A percentile compares a stretch with the other conserved stretches of the same genome.
These are phyloP conservation scores for Lepidothrix coronata DNA, from an alignment of 2,113 vertebrate genomes.

Conservation along the genomic window DNA sequence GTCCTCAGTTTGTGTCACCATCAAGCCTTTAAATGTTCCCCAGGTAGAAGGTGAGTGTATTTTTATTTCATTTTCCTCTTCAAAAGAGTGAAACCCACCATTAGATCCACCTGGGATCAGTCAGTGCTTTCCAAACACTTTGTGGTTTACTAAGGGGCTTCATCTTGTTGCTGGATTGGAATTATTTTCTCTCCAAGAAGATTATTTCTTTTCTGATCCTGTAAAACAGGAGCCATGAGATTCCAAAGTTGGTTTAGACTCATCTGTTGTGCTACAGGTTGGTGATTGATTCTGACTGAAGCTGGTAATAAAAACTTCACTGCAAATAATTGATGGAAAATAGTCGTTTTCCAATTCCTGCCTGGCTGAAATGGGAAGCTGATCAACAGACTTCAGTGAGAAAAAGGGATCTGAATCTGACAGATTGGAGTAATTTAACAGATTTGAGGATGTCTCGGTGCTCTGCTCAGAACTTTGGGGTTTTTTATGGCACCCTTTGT, in stretches of 20 bases:
- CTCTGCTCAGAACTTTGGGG: neutral
- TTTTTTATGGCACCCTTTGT: neutral
- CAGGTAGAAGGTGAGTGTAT: slow-evolving; percentile 69
- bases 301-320: neutral
- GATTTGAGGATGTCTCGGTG: neutral
- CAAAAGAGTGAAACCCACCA: neutral
- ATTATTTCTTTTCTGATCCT: neutral
- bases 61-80: neutral
- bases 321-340: neutral
- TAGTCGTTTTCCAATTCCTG: neutral
- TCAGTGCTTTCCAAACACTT: neutral
- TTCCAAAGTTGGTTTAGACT: neutral
- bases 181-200: neutral
- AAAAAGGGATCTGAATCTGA: neutral
- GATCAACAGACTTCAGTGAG: neutral
- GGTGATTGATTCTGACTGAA: neutral
- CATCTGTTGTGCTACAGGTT: neutral
- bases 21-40: slow-evolving; percentile 79
- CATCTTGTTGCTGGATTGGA: neutral
- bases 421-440: neutral
- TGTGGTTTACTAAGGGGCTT: neutral
- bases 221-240: neutral
- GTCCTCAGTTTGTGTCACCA: slow-evolving; percentile 81
- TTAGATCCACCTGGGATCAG: neutral
- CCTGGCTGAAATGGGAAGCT: neutral